Evolutionary conservation across 2,797 vertebrate genomes (phyloP).

Genomic region (Brachyrhaphis roseni): DNA sequence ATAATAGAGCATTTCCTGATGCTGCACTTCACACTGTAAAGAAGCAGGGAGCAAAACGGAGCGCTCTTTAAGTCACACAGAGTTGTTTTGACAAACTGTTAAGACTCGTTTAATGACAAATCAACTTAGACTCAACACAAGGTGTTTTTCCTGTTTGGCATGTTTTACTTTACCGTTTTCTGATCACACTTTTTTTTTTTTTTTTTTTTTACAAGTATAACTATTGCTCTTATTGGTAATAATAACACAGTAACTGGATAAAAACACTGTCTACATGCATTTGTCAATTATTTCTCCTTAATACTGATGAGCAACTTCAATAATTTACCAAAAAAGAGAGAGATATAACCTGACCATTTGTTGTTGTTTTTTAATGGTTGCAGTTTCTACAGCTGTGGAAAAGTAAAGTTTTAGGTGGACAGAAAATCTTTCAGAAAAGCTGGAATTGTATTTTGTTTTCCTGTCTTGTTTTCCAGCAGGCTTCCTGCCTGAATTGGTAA

Average conservation of each 20-base stretch:
- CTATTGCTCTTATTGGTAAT: background rate
- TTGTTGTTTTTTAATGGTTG: background rate
- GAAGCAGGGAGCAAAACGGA: background rate
- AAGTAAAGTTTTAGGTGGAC: background rate
- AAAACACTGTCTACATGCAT: background rate
- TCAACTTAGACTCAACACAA: background rate
- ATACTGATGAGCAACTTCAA: background rate
- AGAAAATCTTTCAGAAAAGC: background rate
- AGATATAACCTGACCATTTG: background rate
- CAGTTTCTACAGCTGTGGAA: background rate
- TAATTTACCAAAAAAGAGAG: background rate
- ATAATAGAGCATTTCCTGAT: conserved; percentile 51
- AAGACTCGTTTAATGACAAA: background rate
- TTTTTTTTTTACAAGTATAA: background rate
- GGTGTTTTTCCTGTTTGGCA: background rate
- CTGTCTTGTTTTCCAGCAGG: background rate
- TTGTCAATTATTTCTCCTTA: background rate
- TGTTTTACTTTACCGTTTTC: background rate
- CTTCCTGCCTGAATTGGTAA: background rate
- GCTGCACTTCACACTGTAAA: conserved; percentile 24
- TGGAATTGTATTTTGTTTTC: background rate
- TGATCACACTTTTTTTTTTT: background rate
- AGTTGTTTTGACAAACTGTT: conserved; percentile 11
- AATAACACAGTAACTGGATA: background rate
- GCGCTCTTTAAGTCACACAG: background rate